Base-by-base conservation (phyloP, 2,797 vertebrate species). In the Naso thynnoides region DNA sequence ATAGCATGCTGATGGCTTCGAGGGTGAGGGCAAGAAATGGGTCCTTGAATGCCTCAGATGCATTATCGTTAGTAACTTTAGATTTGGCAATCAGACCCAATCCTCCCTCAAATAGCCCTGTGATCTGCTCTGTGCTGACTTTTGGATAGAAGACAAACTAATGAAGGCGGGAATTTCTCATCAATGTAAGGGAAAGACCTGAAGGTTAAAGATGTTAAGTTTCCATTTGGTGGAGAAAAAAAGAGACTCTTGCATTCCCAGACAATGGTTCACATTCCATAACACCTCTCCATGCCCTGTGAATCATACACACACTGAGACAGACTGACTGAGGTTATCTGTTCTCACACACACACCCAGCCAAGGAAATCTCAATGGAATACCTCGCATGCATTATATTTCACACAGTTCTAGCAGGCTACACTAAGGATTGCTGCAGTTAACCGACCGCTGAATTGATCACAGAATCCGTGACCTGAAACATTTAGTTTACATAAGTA, bases 191-290 rank as follows among this genome's bases (percentile, higher is more conserved):
- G 64, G 80, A 80, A 84, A 87, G 73, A 71, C 68, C 69, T 27
- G 68, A 73, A 63, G 83, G 82, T 84, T 83, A 81, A 76, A 84
- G 83, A 87, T 88, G 87, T 55, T 74, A 82, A 89, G 77, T 93
- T 93, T 92, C 92, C 90, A 91, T 86, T 92, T 58, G 83, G 78
- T 84, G 79, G 60, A 79, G 87, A 85, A 89, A 88, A n/a, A 89
- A 80, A 76, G 84, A 94, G 90, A 90, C 85, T 92, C 85, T 87
- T 85, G 84, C 93, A 94, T 95, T 95, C 94, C 91, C 92, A 94
- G 94, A 94, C 94, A 93, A 93, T 91, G 88, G 92, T 91, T 94
- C 86, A 93, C 91, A 94, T 94, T 93, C 91, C 91, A 83, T 69
- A 83, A 92, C 88, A 91, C 78, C 74, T 90, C 86, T 83, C 70